Evolutionary conservation across 35 echinoderm and acorn worm genomes (phyloP), one percentile per base, ranked within the genome.

Genomic region (Acanthaster planci): DNA sequence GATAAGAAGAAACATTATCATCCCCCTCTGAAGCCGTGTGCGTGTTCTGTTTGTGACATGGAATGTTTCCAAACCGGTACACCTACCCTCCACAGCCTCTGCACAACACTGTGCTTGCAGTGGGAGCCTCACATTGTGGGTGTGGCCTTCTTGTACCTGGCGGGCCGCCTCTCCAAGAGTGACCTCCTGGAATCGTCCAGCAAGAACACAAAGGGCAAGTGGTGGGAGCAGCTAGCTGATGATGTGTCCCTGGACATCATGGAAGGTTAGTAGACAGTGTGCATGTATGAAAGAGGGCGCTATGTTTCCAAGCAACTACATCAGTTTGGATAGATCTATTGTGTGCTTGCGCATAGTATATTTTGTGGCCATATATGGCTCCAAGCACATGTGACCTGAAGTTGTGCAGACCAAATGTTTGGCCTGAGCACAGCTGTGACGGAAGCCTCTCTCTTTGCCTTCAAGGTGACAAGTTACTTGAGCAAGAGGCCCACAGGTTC

Each of bases 211-310:
- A 90, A 93, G 85, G 85, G 80, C 85, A 99, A 94, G 54, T 99
- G 96, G 96, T 99, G 96, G 96, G 95, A 99, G 50, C 85, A 90
- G 51, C 86, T 99, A 30, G 90, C 86, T 37, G 96, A 99, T 35
- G 96, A 99, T 78, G 91, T 99, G 15, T 91, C 92, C 0, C 78
- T 94, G 37, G 96, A 99, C 34, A 99, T 99, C 29, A 91, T 99
- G 88, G 96, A 99, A 94, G 96, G 96, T 99, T 54, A 83, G 85
- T 88, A n/a, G n/a, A n/a, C n/a, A n/a, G n/a, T n/a, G n/a, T n/a
- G n/a, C n/a, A 23, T 47, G 42, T 4, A 47, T 47, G 12, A 47
- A 6, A 47, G 42, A 47, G 4, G 22, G 5, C 17, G 22, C 4
- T 29, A 72, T 29, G 22, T 72, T 4, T 5, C 8, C 3, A 36